Percentiles rank a stretch among this genome's conserved stretches.
These are phyloP conservation scores for Ciconia maguari DNA, from an alignment of 2,113 vertebrate genomes.

Conservation along the genomic window DNA sequence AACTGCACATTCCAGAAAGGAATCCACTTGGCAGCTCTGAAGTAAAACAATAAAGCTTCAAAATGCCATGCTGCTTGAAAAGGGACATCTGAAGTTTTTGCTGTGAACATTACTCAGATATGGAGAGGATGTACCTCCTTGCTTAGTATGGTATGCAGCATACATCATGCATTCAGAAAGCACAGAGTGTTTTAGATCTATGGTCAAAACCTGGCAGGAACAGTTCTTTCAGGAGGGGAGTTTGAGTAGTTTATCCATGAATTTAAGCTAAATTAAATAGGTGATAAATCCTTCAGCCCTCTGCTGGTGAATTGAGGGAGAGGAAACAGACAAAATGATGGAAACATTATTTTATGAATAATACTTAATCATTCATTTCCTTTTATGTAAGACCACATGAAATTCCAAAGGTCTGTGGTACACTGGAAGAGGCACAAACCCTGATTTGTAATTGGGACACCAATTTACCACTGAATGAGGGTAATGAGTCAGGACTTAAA, in stretches of 20 bases:
- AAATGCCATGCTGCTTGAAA: background rate
- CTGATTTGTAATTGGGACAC: background rate
- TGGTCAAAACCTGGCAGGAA: background rate
- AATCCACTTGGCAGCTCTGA: background rate
- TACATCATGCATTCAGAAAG: rapidly evolving
- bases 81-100: background rate
- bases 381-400: background rate
- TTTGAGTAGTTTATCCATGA: background rate
- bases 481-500: background rate
- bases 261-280: background rate
- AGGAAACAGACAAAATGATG: background rate
- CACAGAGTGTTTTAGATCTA: background rate
- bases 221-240: background rate
- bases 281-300: background rate
- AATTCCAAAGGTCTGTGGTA: background rate
- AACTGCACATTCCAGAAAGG: background rate
- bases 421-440: background rate
- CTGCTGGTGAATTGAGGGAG: background rate
- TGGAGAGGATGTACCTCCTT: background rate
- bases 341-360: background rate
- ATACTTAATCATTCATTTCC: background rate
- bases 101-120: background rate
- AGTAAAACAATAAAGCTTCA: background rate
- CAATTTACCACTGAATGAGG: background rate
- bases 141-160: background rate